Conservation (phyloP, 2,113 vertebrate genomes). For the Boleophthalmus pectinirostris region DNA sequence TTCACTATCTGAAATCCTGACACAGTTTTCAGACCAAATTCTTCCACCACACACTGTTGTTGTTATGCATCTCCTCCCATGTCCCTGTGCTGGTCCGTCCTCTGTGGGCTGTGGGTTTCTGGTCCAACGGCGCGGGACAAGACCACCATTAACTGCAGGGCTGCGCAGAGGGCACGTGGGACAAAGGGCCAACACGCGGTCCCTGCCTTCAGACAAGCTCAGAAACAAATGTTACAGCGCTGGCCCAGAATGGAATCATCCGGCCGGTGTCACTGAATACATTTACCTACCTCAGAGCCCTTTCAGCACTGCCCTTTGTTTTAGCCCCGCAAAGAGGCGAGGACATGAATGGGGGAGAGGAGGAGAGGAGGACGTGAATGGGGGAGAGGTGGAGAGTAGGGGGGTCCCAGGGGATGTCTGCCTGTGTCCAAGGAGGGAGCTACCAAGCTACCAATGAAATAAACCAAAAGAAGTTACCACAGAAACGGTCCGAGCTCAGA, state of each 20-base stretch:
- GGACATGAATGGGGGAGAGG: conserved; percentile 78
- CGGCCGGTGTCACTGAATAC: conserved; percentile 97
- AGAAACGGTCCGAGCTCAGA: conserved; percentile 77
- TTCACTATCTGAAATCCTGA: conserved; percentile 66
- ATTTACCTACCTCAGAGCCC: conserved; percentile 98
- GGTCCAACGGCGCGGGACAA: conserved; percentile 90
- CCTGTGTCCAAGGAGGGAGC: conserved; percentile 61
- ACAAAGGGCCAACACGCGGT: conserved; percentile 90
- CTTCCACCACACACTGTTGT: conserved; percentile 4
- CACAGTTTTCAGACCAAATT: conserved; percentile 9
- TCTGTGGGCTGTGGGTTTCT: conserved; percentile 84
- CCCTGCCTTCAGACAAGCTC: conserved; percentile 95
- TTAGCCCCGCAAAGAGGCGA: conserved; percentile 75
- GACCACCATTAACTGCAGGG: conserved; percentile 95
- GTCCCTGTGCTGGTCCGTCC: conserved; percentile 53
- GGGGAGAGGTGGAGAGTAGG: conserved; percentile 36
- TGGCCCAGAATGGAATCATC: conserved; percentile 96
- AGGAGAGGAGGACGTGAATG: conserved; percentile 72
- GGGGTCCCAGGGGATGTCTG: conserved; percentile 24
- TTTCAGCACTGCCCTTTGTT: conserved; percentile 85
- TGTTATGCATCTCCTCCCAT: conserved; percentile 36
- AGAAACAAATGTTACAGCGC: conserved; percentile 95
- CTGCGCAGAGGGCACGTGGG: conserved; percentile 84
- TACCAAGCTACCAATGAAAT: conserved; percentile 62
- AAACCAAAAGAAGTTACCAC: conserved; percentile 78